Evolutionary conservation across 2,113 vertebrate species (phyloP), one percentile per base, ranked within the genome.

Genomic region (Melanocharis versteri): DNA sequence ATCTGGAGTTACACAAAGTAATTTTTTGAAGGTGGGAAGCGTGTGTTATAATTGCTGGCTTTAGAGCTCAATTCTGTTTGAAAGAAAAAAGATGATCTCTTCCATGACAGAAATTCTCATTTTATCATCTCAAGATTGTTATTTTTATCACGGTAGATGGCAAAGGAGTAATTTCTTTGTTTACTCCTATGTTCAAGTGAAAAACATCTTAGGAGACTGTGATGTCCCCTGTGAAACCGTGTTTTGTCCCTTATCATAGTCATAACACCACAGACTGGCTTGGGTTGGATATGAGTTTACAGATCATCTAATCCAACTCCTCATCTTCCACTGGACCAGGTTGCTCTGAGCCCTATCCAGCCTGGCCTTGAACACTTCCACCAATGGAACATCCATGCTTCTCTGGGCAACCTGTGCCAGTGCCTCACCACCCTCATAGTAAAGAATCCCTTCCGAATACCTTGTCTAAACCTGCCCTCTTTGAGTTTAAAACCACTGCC

Each of bases 371-470:
- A 56, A n/a, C 21, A 17, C 18, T 69, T 78, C 28, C 66, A 66
- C n/a, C 3, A 2, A 35, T 40, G 30, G 30, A 24, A 28, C 17
- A 72, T 10, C 24, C 66, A 47, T 8, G 3, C 51, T 24, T 39
- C 33, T 4, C 30, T 60, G 64, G 40, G 30, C 48, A 78, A 3
- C 33, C 26, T 60, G 23, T 47, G 5, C 40, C 40, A 23, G 35
- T 15, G 30, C 0, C 15, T 82, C 16, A 42, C 6, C 27, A 42
- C 6, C 10, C 31, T 42, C 54, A n/a, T 0, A 3, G 6, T 11
- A 23, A 70, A 28, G 7, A 61, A 5, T 39, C 37, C 42, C 11
- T 50, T 50, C 28, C 33, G 24, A 10, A 42, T 27, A 6, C 31
- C 39, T 28, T n/a, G 35, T 42, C 21, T 47, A 50, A 72, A 84